Evolutionary conservation across 2,888 invertebrate genomes (phyloP).

Genomic region (Bhutanitis thaidina): DNA sequence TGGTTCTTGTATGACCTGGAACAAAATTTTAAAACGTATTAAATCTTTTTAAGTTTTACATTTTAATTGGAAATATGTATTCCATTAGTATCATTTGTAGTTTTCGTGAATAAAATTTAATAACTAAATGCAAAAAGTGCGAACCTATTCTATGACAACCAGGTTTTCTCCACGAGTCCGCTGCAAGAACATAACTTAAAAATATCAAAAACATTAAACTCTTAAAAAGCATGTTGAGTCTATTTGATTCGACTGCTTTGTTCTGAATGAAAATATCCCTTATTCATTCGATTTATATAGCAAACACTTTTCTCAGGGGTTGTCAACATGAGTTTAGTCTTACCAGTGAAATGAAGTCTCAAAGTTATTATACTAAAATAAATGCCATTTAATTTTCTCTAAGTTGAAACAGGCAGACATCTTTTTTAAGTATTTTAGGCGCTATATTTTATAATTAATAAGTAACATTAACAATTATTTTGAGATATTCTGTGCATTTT

Average conservation of each 20-base stretch:
- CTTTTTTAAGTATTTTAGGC: too few species aligned
- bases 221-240: conserved; percentile 49
- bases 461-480: too few species aligned
- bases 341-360: too few species aligned
- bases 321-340: conserved; percentile 23
- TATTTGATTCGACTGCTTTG: neutral
- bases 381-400: too few species aligned
- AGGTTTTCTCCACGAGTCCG: conserved; percentile 84
- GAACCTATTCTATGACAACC: conserved; percentile 90
- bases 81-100: neutral
- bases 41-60: neutral
- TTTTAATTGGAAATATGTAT: neutral
- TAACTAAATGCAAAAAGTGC: conserved; percentile 28
- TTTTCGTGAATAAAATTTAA: neutral
- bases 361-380: too few species aligned
- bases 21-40: too few species aligned
- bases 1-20: conserved; percentile 87
- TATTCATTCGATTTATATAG: conserved; percentile 32
- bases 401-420: too few species aligned
- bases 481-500: too few species aligned
- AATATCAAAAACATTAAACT: conserved; percentile 48
- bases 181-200: conserved; percentile 59
- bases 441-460: too few species aligned
- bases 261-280: conserved; percentile 7
- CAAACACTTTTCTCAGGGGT: conserved; percentile 23